Conservation (phyloP, 30 jellyfish, hydroid and myxozoan genomes). For the Hydra vulgaris region DNA sequence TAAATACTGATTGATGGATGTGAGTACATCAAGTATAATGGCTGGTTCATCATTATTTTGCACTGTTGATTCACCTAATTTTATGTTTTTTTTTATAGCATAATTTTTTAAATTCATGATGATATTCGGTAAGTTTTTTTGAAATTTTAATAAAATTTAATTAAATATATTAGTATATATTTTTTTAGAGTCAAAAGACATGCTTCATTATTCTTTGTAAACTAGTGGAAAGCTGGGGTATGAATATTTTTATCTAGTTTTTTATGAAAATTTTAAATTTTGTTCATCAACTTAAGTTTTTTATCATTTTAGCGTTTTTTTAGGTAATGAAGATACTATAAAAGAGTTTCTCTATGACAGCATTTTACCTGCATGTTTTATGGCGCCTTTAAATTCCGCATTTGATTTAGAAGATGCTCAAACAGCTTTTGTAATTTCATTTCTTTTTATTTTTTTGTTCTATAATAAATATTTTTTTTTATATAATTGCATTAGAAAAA, state of each 20-base stretch:
- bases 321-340: slow-evolving; percentile 60
- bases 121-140: no score
- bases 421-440: slow-evolving; percentile 39
- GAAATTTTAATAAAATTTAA: no score
- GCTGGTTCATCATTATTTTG: no score
- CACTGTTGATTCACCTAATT: no score
- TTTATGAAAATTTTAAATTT: not conserved
- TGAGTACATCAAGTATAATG: no score
- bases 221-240: slow-evolving; percentile 61
- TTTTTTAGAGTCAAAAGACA: slow-evolving; percentile 90
- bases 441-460: not conserved
- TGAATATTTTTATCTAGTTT: not conserved
- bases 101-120: no score
- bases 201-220: slow-evolving; percentile 53
- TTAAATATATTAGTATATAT: no score
- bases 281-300: no score
- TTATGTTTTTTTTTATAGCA: no score
- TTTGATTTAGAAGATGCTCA: slow-evolving; percentile 88
- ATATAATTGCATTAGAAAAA: no score
- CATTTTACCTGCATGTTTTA: slow-evolving; percentile 80
- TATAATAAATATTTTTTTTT: not conserved
- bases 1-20: no score
- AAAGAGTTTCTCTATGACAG: slow-evolving; percentile 57
- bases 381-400: slow-evolving; percentile 63
- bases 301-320: no score